Conservation (phyloP, 2,888 invertebrate genomes). For the Phanerotoma sp. region DNA sequence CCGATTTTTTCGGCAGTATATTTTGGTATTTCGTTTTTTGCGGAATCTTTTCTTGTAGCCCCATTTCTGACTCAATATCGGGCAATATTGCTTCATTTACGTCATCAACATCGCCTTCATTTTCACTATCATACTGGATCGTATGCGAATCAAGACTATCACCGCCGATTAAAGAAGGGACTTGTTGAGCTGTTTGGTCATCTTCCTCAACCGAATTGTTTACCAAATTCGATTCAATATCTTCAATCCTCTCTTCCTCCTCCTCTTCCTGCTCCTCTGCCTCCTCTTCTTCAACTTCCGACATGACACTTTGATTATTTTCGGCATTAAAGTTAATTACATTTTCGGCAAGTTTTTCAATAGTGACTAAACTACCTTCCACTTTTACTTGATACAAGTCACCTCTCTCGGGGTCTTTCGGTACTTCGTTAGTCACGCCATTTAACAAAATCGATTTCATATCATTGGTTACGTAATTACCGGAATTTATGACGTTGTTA, state of each 20-base stretch:
- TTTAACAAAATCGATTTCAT: slow-evolving; percentile 38
- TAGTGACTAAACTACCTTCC: slow-evolving; percentile 43
- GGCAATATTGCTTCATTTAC: slow-evolving; percentile 15
- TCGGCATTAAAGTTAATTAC: slow-evolving; percentile 7
- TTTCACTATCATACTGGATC: slow-evolving; percentile 5
- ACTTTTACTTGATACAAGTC: slow-evolving; percentile 49
- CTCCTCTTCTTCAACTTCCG: slow-evolving; percentile 12
- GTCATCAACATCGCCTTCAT: slow-evolving; percentile 26
- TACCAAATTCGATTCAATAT: no score
- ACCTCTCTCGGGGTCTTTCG: slow-evolving; percentile 27
- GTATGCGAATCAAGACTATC: slow-evolving; percentile 9
- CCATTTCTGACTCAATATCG: neutral
- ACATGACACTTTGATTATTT: slow-evolving; percentile 9
- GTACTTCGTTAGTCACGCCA: slow-evolving; percentile 24
- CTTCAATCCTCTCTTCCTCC: no score
- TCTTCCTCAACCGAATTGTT: neutral
- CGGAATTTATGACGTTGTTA: slow-evolving; percentile 26
- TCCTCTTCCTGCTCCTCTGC: slow-evolving; percentile 4
- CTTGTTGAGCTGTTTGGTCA: slow-evolving; percentile 11
- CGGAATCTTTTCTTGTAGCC: no score
- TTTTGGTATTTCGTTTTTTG: slow-evolving; percentile 5
- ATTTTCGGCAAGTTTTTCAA: slow-evolving; percentile 42
- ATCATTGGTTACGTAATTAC: slow-evolving; percentile 23
- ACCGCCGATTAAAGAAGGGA: slow-evolving; percentile 4
- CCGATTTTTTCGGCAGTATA: slow-evolving; percentile 9